Base-by-base conservation (phyloP, 2,113 vertebrate species). In the Aphelocoma coerulescens region DNA sequence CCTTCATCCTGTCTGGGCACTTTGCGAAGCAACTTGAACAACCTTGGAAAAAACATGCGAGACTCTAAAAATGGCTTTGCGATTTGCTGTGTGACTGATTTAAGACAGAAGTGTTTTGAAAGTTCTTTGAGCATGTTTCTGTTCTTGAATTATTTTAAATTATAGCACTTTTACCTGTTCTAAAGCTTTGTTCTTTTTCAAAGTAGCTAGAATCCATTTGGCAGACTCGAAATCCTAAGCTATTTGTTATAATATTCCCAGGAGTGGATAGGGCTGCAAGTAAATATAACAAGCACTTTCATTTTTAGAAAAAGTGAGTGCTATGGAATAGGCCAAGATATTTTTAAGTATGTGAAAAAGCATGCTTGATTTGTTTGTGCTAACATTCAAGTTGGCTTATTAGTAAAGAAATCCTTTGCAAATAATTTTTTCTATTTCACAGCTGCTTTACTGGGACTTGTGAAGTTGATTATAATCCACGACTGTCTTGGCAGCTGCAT, bases 11-110 rank as follows among this genome's bases (percentile, higher is more conserved):
- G 69, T 18, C 32, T 0, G 1, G 37, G 27, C 3, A 17, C 26
- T 66, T 83, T 3, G 9, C 0, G 0, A 69, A 57, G 30, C 5
- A 30, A 12, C 16, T 32, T 81, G 32, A 57, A 61, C 30, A 83
- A 32, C 11, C 7, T 28, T 41, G 33, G 52, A 39, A 79, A 59
- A 71, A 27, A 0, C 16, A 30, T 0, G 0, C 0, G 0, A 65
- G 35, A 37, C 16, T 52, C 41, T 41, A 39, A 48, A 88, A 79
- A 52, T 23, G 3, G 6, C 43, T 88, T 76, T 61, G 37, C 62
- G 39, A 27, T 94, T 59, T 77, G 33, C 48, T 52, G 8, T 44
- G 19, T 21, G 11, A 37, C 6, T 46, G 28, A 43, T 24, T 79
- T 67, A 85, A 46, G 21, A 43, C 32, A 63, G 65, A 80, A 51